These are phyloP conservation scores for Parazoanthus darwini DNA, from an alignment of 92 coral and sea anemone species.

Conservation along the genomic window DNA sequence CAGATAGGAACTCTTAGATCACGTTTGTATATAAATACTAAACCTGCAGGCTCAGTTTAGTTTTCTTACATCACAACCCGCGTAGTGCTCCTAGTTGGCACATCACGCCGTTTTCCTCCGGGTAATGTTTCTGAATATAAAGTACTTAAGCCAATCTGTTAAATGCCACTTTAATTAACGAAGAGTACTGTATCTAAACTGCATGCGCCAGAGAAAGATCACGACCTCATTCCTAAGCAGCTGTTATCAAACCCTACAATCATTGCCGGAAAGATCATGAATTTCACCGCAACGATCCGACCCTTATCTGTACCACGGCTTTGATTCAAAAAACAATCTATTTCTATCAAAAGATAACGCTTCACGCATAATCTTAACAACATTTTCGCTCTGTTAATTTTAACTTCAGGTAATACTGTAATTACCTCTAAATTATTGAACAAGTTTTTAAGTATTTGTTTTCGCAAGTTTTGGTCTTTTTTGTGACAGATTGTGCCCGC, in stretches of 20 bases:
- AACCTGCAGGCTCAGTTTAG: background rate
- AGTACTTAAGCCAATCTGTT: conserved; percentile 16
- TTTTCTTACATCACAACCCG: background rate
- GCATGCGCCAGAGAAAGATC: background rate
- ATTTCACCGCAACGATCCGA: background rate
- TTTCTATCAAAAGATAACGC: background rate
- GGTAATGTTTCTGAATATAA: background rate
- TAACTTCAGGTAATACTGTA: background rate
- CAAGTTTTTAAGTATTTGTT: background rate
- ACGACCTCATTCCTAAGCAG: conserved; percentile 10
- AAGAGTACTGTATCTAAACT: background rate
- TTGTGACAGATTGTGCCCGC: background rate
- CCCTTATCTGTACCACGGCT: background rate
- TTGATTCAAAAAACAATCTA: background rate
- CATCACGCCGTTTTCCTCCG: background rate
- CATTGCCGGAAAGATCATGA: background rate
- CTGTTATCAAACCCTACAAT: conserved; percentile 12
- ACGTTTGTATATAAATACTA: background rate
- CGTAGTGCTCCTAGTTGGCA: background rate
- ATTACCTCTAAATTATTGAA: background rate
- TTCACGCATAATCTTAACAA: background rate
- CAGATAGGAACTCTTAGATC: background rate
- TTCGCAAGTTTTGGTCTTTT: background rate
- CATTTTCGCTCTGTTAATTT: background rate
- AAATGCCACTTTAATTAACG: conserved; percentile 6